Conservation (phyloP, 2,797 vertebrate genomes). For the Oophaga sylvatica region DNA sequence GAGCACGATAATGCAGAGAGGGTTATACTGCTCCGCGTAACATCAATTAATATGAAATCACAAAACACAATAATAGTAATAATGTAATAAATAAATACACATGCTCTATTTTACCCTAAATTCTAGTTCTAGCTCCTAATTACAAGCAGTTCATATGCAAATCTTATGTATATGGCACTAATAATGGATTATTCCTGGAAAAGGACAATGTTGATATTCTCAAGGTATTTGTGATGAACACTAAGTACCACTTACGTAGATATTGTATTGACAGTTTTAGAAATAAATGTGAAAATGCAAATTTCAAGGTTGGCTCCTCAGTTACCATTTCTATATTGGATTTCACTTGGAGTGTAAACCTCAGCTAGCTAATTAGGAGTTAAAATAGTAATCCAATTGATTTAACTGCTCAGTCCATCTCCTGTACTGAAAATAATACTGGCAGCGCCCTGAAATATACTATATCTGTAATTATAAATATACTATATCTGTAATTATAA, state of each 20-base stretch:
- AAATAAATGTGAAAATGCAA: constrained; percentile 8
- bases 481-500: background rate
- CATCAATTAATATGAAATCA: background rate
- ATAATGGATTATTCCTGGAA: background rate
- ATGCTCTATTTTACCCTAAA: background rate
- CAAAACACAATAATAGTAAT: background rate
- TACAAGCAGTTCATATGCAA: background rate
- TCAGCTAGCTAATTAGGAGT: background rate
- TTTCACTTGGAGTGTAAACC: background rate
- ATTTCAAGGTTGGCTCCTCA: background rate
- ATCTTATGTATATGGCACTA: background rate
- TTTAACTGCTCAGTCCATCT: background rate
- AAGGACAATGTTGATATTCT: background rate
- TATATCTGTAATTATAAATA: background rate
- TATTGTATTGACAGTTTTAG: constrained; percentile 3
- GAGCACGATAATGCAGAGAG: background rate
- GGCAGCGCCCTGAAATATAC: background rate
- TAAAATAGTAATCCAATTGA: constrained; percentile 9
- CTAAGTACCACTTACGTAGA: background rate
- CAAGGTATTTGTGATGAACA: background rate
- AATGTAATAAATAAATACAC: background rate
- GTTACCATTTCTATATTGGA: background rate
- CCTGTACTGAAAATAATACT: background rate
- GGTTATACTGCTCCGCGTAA: background rate
- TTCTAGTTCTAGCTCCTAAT: too few relatives aligned